These are phyloP conservation scores for Acanthisitta chloris DNA, from an alignment of 2,113 vertebrate genomes.

Conservation along the genomic window DNA sequence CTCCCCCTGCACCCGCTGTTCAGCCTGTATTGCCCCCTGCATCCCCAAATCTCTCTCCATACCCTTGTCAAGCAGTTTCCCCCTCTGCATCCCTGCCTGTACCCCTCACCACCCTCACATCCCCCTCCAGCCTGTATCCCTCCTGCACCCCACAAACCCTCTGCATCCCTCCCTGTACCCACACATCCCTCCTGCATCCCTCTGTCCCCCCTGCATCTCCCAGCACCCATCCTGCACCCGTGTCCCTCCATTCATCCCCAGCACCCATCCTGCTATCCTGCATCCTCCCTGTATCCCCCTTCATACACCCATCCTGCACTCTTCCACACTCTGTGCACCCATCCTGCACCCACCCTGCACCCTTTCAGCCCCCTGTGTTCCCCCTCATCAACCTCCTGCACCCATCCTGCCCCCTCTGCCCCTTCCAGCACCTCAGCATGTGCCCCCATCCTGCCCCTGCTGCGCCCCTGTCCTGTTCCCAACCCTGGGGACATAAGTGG, in stretches of 20 bases:
- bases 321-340: neutral
- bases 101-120: no score
- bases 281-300: neutral
- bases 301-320: neutral
- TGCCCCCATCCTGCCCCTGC: neutral
- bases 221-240: neutral
- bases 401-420: neutral
- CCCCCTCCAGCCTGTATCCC: no score
- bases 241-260: neutral
- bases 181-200: neutral
- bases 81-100: no score
- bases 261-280: neutral
- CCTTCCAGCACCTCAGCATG: neutral
- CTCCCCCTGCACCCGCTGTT: no score
- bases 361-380: neutral
- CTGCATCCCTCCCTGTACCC: neutral
- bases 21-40: no score
- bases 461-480: neutral
- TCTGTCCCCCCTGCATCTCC: neutral
- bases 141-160: neutral
- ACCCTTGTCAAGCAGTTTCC: no score
- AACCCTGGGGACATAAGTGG: neutral
- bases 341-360: no score
- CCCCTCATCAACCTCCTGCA: neutral
- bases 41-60: no score